Conservation (phyloP, 1,140 invertebrate species). For the Megalopta genalis region DNA sequence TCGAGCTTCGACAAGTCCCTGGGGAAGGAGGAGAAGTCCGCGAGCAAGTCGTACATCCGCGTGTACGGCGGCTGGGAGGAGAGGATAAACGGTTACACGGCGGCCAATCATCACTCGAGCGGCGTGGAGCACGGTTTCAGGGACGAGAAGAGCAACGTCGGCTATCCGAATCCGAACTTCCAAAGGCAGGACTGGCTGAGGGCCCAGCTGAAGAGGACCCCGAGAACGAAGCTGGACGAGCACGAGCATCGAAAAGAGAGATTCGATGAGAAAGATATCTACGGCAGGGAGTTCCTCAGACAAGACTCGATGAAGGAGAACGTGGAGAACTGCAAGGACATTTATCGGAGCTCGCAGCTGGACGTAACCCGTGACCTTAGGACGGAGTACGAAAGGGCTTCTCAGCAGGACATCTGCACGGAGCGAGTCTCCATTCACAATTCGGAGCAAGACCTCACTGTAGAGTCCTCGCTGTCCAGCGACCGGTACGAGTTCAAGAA, state of each 20-base stretch:
- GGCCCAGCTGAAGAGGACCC: slow-evolving; percentile 77
- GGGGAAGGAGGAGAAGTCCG: slow-evolving; percentile 70
- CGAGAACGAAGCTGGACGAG: slow-evolving; percentile 74
- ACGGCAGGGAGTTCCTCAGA: slow-evolving; percentile 70
- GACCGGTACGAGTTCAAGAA: slow-evolving; percentile 75
- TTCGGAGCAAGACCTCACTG: slow-evolving; percentile 66
- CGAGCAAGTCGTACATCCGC: slow-evolving; percentile 76
- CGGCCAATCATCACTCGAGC: slow-evolving; percentile 48
- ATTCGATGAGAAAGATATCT: slow-evolving; percentile 74
- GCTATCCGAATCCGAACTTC: slow-evolving; percentile 81
- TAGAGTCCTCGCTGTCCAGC: slow-evolving; percentile 60
- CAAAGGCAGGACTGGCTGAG: slow-evolving; percentile 82
- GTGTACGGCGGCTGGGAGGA: slow-evolving; percentile 81
- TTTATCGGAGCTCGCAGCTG: slow-evolving; percentile 67
- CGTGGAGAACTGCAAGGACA: slow-evolving; percentile 75
- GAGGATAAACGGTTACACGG: slow-evolving; percentile 68
- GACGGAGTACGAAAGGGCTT: too few relatives aligned
- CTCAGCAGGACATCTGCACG: slow-evolving; percentile 71
- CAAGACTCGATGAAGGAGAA: slow-evolving; percentile 75
- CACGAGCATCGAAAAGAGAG: slow-evolving; percentile 71
- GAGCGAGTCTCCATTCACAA: slow-evolving; percentile 71
- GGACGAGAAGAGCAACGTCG: slow-evolving; percentile 64
- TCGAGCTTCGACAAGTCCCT: slow-evolving; percentile 74
- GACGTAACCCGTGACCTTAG: slow-evolving; percentile 57
- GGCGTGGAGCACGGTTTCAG: slow-evolving; percentile 64